Conservation (phyloP, 2,113 vertebrate genomes). For the Mesocricetus auratus region DNA sequence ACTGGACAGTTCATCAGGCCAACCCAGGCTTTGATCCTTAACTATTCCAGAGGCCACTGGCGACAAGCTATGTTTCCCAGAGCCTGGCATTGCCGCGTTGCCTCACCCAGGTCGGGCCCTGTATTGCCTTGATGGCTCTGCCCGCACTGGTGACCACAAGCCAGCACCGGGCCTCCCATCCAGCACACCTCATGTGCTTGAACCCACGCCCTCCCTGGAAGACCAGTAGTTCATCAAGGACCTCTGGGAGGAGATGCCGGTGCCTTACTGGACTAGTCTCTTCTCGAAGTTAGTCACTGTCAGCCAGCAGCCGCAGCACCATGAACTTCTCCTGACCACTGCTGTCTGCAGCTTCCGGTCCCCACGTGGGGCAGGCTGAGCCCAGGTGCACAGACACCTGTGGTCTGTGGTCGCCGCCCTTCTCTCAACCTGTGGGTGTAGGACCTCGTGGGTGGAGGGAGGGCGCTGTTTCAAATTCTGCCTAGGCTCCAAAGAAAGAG, state of each 20-base stretch:
- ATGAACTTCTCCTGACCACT: neutral
- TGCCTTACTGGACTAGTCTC: neutral
- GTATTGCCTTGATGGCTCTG: too few relatives aligned
- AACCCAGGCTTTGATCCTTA: neutral
- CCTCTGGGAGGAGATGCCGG: too few relatives aligned
- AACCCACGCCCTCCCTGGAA: neutral
- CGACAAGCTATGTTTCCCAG: neutral
- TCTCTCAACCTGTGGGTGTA: neutral
- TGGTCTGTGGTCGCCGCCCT: neutral
- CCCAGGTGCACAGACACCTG: neutral
- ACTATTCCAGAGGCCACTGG: neutral
- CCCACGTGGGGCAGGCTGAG: neutral
- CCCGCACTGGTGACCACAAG: neutral
- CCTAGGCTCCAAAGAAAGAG: constrained; percentile 88
- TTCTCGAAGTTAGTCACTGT: neutral
- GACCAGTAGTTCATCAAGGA: neutral
- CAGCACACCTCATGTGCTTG: too few relatives aligned
- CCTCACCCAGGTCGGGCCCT: neutral
- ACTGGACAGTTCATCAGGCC: neutral
- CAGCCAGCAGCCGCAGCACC: neutral
- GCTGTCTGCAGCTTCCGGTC: neutral
- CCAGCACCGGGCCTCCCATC: too few relatives aligned
- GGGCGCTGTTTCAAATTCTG: neutral
- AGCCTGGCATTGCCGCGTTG: too few relatives aligned
- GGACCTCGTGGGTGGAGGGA: neutral